Base-by-base conservation (phyloP, 2,888 invertebrate species). In the Charanyca ferruginea region DNA sequence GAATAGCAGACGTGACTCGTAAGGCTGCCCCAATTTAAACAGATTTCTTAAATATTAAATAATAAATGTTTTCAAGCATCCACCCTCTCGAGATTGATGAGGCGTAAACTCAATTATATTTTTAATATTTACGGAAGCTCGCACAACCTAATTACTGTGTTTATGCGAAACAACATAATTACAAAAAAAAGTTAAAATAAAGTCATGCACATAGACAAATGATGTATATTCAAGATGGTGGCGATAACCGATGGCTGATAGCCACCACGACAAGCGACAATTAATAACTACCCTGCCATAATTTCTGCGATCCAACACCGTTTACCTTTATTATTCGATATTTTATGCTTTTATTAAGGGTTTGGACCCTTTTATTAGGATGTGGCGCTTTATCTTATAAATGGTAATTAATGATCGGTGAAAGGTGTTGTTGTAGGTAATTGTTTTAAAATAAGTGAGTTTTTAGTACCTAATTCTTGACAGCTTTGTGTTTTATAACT, bases 241-340 rank as follows among this genome's bases (percentile, higher is more conserved):
- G 60, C 60, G 67, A 73, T 72, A 73, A 11, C 35, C 41, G 61
- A 67, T 68, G n/a, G 58, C 55, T 47, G 77, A 72, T 78, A 78
- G 60, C 53, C 47, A 44, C 58, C 78, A 73, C 77, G 74, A 63
- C 66, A 78, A 61, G 20, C 48, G 53, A 57, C 66, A 70, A 77
- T 77, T 77, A 77, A 77, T 77, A 62, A 67, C 57, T 42, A 44
- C 62, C 47, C 18, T 55, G 22, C 41, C 63, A 52, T 73, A 23
- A 67, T 74, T 68, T 57, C 48, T 54, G 60, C 69, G 66, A 73
- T 65, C 62, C 60, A 35, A 44, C 58, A 25, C 32, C 53, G 58
- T 23, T 74, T 68, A 57, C 48, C 69, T 64, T 54, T 61, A 70
- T 51, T 68, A 62, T 73, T 63, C 62, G 45, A 62, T 73, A 74